These are phyloP conservation scores for Cochlearius cochlearius DNA, from an alignment of 2,113 vertebrate genomes.

Conservation along the genomic window DNA sequence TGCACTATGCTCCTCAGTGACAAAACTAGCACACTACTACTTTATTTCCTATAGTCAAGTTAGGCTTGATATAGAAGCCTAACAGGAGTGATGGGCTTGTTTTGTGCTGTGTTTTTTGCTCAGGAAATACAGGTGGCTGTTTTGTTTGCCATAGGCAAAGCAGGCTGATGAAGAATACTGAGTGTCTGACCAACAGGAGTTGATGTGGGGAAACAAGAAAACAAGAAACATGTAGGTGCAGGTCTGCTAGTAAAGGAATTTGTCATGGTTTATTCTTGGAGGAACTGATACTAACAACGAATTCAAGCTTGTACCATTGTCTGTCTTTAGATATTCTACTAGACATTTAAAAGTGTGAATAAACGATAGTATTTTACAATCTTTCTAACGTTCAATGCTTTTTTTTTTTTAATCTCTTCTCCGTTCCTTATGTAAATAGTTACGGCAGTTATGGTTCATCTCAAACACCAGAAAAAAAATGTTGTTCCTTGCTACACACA, in stretches of 20 bases:
- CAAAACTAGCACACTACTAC: neutral
- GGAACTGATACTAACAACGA: neutral
- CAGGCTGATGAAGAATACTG: neutral
- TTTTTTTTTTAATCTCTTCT: neutral
- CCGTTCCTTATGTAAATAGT: neutral
- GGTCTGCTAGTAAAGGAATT: neutral
- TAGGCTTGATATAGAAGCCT: neutral
- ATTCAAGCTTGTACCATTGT: neutral
- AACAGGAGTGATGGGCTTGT: neutral
- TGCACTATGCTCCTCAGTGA: neutral
- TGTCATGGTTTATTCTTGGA: neutral
- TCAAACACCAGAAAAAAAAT: neutral
- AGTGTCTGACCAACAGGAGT: neutral
- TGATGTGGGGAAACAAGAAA: neutral
- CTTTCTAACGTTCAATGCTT: neutral
- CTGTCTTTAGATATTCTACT: neutral
- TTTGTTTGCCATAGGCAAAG: neutral
- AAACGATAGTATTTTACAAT: neutral
- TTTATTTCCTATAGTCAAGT: neutral
- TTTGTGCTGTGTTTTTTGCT: neutral
- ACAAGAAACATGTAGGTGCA: neutral
- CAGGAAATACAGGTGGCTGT: neutral
- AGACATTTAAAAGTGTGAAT: neutral
- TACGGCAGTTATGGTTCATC: neutral
- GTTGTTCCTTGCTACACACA: neutral